Evolutionary conservation across 2,797 vertebrate species (phyloP).

Genomic region (Poeciliopsis infans): DNA sequence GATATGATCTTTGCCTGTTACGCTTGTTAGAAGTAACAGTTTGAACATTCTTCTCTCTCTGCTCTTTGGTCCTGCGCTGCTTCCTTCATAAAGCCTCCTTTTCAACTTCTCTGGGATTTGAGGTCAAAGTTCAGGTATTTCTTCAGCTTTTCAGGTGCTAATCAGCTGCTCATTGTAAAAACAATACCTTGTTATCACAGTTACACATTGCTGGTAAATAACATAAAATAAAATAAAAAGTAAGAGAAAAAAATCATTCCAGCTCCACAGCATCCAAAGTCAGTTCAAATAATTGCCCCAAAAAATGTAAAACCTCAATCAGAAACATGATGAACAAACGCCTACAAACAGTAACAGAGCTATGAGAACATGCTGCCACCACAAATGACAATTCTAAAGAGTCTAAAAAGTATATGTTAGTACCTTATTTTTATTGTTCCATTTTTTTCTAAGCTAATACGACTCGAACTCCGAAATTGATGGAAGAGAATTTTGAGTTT

Average conservation of each 20-base stretch:
- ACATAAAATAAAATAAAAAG: not conserved
- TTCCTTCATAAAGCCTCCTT: not conserved
- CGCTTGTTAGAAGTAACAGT: not conserved
- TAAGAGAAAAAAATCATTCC: not conserved
- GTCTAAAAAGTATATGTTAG: not conserved
- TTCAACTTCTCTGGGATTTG: not conserved
- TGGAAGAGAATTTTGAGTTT: constrained; percentile 3
- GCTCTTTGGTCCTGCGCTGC: not conserved
- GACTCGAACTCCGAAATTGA: not conserved
- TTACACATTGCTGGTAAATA: not conserved
- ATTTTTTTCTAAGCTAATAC: not conserved
- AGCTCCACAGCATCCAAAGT: not conserved
- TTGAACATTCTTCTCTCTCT: not conserved
- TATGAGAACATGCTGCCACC: not conserved
- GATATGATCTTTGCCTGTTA: not conserved
- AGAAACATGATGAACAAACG: not conserved
- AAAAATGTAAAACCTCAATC: not conserved
- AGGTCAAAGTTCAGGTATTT: not conserved
- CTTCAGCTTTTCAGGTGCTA: not conserved
- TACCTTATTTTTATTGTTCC: not conserved
- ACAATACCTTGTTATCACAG: not conserved
- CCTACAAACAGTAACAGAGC: not conserved
- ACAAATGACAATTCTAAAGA: not conserved
- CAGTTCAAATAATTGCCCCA: not conserved
- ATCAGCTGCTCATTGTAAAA: not conserved